A percentile compares a stretch with the other conserved stretches of the same genome.
Conservation (phyloP, 2,888 invertebrate genomes). For the Sturmia bella region DNA sequence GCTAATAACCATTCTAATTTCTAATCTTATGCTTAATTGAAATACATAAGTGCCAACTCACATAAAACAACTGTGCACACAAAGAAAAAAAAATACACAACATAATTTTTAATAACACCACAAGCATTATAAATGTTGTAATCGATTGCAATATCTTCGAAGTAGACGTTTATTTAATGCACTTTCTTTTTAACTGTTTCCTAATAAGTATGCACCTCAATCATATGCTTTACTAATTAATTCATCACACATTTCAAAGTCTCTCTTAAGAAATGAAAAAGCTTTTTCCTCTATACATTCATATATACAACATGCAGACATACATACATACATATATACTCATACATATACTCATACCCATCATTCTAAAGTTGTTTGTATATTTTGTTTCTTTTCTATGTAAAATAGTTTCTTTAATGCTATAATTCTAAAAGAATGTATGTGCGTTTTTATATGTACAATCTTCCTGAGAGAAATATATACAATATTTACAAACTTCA, state of each 20-base stretch:
- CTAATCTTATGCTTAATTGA: slow-evolving; percentile 62
- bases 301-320: too few relatives aligned
- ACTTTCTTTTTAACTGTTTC: not conserved
- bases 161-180: not conserved
- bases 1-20: slow-evolving; percentile 57
- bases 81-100: slow-evolving; percentile 44
- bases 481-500: too few relatives aligned
- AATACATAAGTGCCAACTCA: slow-evolving; percentile 44
- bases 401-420: too few relatives aligned
- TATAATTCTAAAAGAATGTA: too few relatives aligned
- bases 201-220: not conserved
- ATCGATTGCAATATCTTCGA: not conserved
- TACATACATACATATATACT: too few relatives aligned
- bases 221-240: slow-evolving; percentile 14
- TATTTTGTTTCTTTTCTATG: too few relatives aligned
- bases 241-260: not conserved
- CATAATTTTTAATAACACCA: slow-evolving; percentile 21
- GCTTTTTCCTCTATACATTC: not conserved
- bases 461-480: too few relatives aligned
- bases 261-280: not conserved
- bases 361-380: too few relatives aligned
- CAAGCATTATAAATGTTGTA: not conserved
- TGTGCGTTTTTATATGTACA: too few relatives aligned
- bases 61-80: slow-evolving; percentile 11
- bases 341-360: too few relatives aligned